These are phyloP conservation scores for Gorsachius magnificus DNA, from an alignment of 2,797 vertebrate species.

Conservation along the genomic window DNA sequence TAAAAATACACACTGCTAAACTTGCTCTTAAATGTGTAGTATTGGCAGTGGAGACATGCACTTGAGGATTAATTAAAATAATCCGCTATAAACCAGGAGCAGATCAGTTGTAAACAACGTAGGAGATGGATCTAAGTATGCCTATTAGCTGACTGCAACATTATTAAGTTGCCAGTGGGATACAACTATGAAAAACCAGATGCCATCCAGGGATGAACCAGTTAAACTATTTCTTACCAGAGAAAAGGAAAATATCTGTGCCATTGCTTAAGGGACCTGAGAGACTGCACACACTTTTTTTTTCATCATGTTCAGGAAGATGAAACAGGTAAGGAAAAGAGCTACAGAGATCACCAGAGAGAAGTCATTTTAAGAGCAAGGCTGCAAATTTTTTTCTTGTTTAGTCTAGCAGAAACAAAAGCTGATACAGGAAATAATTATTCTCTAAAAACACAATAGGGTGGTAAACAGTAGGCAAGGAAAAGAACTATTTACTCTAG, in stretches of 20 bases:
- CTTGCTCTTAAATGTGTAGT: accelerated
- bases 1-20: not conserved
- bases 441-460: slow-evolving; percentile 42
- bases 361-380: not conserved
- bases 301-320: not conserved
- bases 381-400: not conserved
- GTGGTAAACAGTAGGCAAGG: slow-evolving; percentile 53
- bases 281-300: not conserved
- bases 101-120: not conserved
- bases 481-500: slow-evolving; percentile 35
- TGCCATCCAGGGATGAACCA: not conserved
- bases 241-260: not conserved
- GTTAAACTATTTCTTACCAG: not conserved
- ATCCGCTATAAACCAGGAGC: not conserved
- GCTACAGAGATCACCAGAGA: not conserved
- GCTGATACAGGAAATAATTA: slow-evolving; percentile 65
- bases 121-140: not conserved
- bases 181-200: not conserved
- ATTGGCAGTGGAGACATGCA: not conserved
- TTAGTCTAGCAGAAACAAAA: slow-evolving; percentile 55
- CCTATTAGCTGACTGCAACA: not conserved
- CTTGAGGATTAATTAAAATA: not conserved
- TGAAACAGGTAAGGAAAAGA: not conserved
- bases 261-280: not conserved
- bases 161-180: not conserved